A percentile compares a stretch with the other conserved stretches of the same genome.
These are phyloP conservation scores for Tetraodon nigroviridis DNA, from an alignment of 2,113 vertebrate genomes.

Conservation along the genomic window DNA sequence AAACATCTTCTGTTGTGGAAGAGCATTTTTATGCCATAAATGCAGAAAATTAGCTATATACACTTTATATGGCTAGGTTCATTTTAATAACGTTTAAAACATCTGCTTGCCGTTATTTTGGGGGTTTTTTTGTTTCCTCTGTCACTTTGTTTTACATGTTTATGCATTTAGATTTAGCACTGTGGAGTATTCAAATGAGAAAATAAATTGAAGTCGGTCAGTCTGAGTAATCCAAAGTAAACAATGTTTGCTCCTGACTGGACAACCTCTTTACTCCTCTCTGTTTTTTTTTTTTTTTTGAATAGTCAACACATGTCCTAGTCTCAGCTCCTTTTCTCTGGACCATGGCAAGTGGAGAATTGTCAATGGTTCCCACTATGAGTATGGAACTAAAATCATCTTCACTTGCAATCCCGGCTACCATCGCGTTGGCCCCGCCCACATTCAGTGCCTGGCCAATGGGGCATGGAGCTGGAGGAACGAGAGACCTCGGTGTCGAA, in stretches of 20 bases:
- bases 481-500: constrained; percentile 89
- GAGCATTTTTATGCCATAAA: constrained; percentile 14
- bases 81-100: constrained; percentile 8
- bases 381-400: constrained; percentile 92
- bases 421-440: constrained; percentile 88
- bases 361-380: constrained; percentile 93
- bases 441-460: constrained; percentile 90
- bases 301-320: constrained; percentile 89
- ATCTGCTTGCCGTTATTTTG: neutral
- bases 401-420: constrained; percentile 95
- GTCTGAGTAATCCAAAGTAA: constrained; percentile 20
- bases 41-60: constrained; percentile 23
- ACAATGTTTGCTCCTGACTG: neutral
- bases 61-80: constrained; percentile 13
- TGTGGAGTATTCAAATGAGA: constrained; percentile 14
- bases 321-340: constrained; percentile 92
- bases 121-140: constrained; percentile 6
- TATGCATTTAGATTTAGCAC: neutral
- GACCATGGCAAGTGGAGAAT: constrained; percentile 95
- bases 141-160: constrained; percentile 10
- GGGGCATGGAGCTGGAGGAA: constrained; percentile 97
- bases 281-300: neutral
- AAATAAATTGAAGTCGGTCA: constrained; percentile 8
- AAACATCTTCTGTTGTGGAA: constrained; percentile 29
- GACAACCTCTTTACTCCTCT: neutral